Evolutionary conservation across 1,140 invertebrate species (phyloP).

Genomic region (Chrysomallon squamiferum): DNA sequence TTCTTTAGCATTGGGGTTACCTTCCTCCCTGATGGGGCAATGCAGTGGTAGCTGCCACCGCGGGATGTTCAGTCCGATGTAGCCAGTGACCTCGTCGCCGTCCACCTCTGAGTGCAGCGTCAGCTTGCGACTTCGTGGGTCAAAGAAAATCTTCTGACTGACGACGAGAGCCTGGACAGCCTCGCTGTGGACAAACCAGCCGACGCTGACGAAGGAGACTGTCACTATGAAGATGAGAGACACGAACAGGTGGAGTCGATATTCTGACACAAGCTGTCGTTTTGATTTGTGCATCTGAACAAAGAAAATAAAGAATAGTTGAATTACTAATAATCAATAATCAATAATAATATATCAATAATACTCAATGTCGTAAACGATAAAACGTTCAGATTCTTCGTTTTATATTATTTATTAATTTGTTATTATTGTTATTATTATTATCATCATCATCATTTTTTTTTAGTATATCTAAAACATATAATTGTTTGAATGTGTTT

Average conservation of each 20-base stretch:
- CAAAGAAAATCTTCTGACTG: constrained; percentile 46
- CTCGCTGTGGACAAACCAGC: constrained; percentile 46
- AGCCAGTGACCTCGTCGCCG: constrained; percentile 27
- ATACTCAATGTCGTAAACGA: background rate
- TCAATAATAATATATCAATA: background rate
- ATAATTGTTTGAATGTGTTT: background rate
- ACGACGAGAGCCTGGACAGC: constrained; percentile 23
- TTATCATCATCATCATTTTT: background rate
- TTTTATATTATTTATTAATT: no score
- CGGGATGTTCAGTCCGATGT: constrained; percentile 41
- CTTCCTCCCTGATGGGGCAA: constrained; percentile 34
- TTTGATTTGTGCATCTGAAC: constrained; percentile 35
- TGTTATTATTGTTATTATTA: no score
- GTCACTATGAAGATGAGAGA: constrained; percentile 36
- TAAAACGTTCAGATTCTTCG: no score
- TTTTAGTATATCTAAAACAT: background rate
- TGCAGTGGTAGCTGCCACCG: constrained; percentile 47
- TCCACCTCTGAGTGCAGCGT: constrained; percentile 25
- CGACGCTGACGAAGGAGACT: constrained; percentile 37
- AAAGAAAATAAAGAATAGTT: background rate
- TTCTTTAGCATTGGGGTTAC: constrained; percentile 36
- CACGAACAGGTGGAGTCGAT: constrained; percentile 48
- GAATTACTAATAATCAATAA: no score
- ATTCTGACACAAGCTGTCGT: constrained; percentile 31
- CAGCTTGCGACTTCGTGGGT: constrained; percentile 30